A percentile compares a stretch with the other conserved stretches of the same genome.
Conservation (phyloP, 2,113 vertebrate genomes). For the Anarhynchus alexandrinus region DNA sequence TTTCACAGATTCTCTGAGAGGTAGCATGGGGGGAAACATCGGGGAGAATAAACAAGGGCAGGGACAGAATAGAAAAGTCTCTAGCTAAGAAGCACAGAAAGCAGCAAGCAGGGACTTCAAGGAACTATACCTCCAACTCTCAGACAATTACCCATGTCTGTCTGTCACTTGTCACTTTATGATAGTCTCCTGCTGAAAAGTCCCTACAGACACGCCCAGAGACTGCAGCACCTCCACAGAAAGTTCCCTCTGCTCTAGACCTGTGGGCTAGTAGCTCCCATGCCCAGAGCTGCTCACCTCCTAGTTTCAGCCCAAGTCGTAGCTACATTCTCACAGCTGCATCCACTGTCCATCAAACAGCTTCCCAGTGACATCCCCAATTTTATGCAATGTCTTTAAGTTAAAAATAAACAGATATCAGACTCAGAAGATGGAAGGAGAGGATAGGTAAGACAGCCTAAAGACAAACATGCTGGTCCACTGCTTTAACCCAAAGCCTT, state of each 20-base stretch:
- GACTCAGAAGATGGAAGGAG: not conserved
- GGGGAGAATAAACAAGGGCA: not conserved
- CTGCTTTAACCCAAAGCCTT: not conserved
- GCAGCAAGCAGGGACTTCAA: not conserved
- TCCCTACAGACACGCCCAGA: not conserved
- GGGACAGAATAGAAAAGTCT: not conserved
- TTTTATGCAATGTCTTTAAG: not conserved
- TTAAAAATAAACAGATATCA: not conserved
- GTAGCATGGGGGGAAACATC: not conserved
- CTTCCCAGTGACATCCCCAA: not conserved
- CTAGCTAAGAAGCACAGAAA: not conserved
- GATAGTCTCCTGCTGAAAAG: not conserved
- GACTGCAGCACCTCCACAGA: not conserved
- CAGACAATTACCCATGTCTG: not conserved
- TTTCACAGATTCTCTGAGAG: not conserved
- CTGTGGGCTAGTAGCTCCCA: not conserved
- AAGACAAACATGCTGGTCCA: not conserved
- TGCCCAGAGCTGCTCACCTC: not conserved
- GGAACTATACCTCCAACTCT: not conserved
- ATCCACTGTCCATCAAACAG: not conserved
- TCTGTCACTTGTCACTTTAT: not conserved
- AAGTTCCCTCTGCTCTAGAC: not conserved
- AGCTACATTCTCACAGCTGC: not conserved
- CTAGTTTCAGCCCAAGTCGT: not conserved
- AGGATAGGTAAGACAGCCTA: not conserved